Percentiles rank a stretch among this genome's conserved stretches.
These are phyloP conservation scores for Laticauda colubrina DNA, from an alignment of 2,113 vertebrate genomes.

Conservation along the genomic window DNA sequence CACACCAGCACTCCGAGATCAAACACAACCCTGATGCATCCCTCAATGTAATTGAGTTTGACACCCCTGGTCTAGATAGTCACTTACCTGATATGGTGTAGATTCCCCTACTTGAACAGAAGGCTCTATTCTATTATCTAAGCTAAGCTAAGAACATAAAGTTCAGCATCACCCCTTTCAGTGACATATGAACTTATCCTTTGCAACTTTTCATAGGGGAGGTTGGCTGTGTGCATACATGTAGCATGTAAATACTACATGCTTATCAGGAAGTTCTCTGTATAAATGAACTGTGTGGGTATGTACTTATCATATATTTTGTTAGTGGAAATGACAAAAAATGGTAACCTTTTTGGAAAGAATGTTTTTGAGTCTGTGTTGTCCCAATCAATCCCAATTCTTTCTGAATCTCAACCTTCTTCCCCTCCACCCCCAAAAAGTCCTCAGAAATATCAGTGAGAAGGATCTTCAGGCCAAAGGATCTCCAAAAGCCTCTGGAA, in stretches of 20 bases:
- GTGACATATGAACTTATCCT: background rate
- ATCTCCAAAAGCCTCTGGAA: background rate
- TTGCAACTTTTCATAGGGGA: background rate
- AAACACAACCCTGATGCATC: no score
- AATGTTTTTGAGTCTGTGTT: background rate
- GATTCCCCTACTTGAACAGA: no score
- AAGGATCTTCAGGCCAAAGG: background rate
- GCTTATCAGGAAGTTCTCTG: background rate
- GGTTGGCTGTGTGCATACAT: background rate
- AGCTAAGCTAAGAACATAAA: background rate
- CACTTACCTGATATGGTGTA: no score
- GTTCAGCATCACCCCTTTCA: conserved; percentile 8
- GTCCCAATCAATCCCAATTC: background rate
- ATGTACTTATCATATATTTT: background rate
- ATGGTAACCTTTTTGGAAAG: background rate
- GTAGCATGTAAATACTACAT: background rate
- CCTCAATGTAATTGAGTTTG: no score
- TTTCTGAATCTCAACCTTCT: background rate
- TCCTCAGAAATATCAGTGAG: background rate
- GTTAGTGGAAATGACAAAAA: background rate
- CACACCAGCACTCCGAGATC: no score
- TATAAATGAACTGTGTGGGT: background rate
- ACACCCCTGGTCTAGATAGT: no score
- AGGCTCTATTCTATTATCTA: background rate
- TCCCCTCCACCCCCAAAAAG: background rate